Conservation (phyloP, 2,888 invertebrate species). For the Sericinus montela region DNA sequence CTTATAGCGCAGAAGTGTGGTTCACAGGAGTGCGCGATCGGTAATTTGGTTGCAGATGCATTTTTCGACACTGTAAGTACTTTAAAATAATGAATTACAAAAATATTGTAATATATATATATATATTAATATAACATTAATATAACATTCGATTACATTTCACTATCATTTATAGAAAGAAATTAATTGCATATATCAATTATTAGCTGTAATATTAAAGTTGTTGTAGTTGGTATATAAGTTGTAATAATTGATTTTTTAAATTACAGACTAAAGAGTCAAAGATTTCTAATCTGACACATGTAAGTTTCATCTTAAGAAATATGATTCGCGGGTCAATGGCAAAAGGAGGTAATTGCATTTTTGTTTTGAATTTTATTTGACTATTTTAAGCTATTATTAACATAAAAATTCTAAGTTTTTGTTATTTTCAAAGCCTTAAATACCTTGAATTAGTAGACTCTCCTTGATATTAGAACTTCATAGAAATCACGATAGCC, state of each 20-base stretch:
- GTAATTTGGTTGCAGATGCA: slow-evolving; percentile 84
- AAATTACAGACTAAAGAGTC: slow-evolving; percentile 42
- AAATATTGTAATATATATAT: not conserved
- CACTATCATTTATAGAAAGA: too few species aligned
- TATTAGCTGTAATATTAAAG: too few species aligned
- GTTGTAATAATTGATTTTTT: not conserved
- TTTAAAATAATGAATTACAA: not conserved
- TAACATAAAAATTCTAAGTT: too few species aligned
- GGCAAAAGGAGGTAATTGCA: slow-evolving; percentile 77
- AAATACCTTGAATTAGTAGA: too few species aligned
- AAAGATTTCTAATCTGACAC: slow-evolving; percentile 37
- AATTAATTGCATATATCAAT: too few species aligned
- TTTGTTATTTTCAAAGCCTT: too few species aligned
- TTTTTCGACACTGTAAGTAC: slow-evolving; percentile 80
- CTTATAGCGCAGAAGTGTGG: slow-evolving; percentile 75
- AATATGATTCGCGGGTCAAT: slow-evolving; percentile 85
- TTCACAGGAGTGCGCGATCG: slow-evolving; percentile 83
- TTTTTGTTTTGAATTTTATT: not conserved
- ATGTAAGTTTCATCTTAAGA: slow-evolving; percentile 69
- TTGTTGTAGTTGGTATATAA: too few species aligned
- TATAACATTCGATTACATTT: too few species aligned
- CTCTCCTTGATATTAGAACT: too few species aligned
- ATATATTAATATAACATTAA: too few species aligned
- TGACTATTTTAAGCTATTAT: too few species aligned
- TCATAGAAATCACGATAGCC: too few species aligned